Evolutionary conservation across 2,113 vertebrate species (phyloP).

Genomic region (Danio rerio): DNA sequence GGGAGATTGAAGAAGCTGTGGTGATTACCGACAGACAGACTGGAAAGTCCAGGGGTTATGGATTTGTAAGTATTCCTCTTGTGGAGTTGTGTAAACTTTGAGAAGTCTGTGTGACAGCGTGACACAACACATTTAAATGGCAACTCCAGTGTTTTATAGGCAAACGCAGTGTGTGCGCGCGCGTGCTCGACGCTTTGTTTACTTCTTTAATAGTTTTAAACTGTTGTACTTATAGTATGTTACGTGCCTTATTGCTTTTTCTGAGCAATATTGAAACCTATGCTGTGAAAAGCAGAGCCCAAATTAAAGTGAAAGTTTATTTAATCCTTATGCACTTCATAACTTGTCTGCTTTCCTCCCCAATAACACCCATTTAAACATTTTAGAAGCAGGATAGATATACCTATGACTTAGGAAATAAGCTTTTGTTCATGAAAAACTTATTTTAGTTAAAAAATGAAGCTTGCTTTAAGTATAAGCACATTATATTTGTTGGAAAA

Average conservation of each 20-base stretch:
- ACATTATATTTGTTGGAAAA: too few species aligned
- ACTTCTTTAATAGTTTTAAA: too few species aligned
- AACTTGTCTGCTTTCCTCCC: too few species aligned
- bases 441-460: too few species aligned
- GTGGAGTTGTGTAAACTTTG: not conserved
- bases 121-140: slow-evolving; percentile 27
- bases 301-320: not conserved
- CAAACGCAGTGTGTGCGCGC: not conserved
- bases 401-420: too few species aligned
- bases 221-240: too few species aligned
- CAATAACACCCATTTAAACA: too few species aligned
- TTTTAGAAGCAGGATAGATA: too few species aligned
- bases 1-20: slow-evolving; percentile 97
- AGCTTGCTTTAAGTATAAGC: too few species aligned
- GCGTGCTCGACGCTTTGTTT: not conserved
- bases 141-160: not conserved
- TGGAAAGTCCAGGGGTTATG: slow-evolving; percentile 95
- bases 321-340: not conserved
- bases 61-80: slow-evolving; percentile 88
- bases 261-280: not conserved
- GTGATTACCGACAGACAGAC: slow-evolving; percentile 98
- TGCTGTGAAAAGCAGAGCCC: not conserved
- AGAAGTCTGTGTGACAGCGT: not conserved
- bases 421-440: too few species aligned
- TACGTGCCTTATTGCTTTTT: too few species aligned